Percentiles rank a stretch among this genome's conserved stretches.
These are phyloP conservation scores for Drosophila meridionalis DNA, from an alignment of 2,888 invertebrate genomes.

Conservation along the genomic window DNA sequence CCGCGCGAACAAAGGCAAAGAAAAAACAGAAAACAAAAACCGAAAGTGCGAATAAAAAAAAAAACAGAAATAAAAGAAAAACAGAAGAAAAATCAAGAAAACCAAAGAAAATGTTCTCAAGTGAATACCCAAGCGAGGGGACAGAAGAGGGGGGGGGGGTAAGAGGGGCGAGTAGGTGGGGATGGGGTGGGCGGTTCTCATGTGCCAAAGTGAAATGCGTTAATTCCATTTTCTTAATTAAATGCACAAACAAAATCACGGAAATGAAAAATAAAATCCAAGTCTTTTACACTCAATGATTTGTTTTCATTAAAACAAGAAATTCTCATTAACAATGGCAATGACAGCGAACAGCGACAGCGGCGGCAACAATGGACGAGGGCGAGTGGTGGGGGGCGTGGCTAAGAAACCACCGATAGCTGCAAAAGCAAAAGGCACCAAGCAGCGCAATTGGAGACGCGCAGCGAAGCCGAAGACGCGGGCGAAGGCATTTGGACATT, in stretches of 20 bases:
- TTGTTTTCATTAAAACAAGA: slow-evolving; percentile 84
- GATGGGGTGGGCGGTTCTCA: neutral
- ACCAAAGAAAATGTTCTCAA: slow-evolving; percentile 21
- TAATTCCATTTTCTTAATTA: slow-evolving; percentile 84
- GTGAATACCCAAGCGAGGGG: slow-evolving; percentile 8
- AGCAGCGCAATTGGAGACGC: slow-evolving; percentile 11
- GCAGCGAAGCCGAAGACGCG: slow-evolving; percentile 14
- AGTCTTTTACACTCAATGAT: slow-evolving; percentile 84
- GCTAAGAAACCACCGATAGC: slow-evolving; percentile 51
- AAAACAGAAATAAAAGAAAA: slow-evolving; percentile 1
- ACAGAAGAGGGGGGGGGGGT: too few species aligned
- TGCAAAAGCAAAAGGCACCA: slow-evolving; percentile 45
- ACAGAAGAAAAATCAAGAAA: slow-evolving; percentile 19
- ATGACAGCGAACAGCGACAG: slow-evolving; percentile 66
- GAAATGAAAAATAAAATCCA: slow-evolving; percentile 83
- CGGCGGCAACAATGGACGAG: slow-evolving; percentile 24
- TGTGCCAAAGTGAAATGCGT: slow-evolving; percentile 71
- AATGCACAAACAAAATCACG: slow-evolving; percentile 83
- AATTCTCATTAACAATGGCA: slow-evolving; percentile 84
- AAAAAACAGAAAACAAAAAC: slow-evolving; percentile 34
- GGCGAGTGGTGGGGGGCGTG: neutral
- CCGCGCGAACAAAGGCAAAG: slow-evolving; percentile 29
- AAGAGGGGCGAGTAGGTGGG: neutral
- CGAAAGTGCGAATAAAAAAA: slow-evolving; percentile 40
- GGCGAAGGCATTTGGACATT: slow-evolving; percentile 45